Conservation (phyloP, 2,888 invertebrate genomes). For the Sussaba pulchella region DNA sequence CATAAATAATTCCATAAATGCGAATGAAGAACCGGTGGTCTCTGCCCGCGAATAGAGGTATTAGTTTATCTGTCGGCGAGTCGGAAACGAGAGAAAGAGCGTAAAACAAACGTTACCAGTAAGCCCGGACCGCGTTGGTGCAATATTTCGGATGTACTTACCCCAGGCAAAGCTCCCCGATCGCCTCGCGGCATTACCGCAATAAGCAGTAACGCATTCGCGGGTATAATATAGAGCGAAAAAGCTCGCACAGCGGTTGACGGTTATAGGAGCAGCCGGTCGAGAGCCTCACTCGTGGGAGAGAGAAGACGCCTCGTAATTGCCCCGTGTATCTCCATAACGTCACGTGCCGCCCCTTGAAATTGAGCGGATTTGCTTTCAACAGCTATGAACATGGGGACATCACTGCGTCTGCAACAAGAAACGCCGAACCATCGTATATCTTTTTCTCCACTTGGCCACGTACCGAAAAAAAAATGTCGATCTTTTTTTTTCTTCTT, state of each 20-base stretch:
- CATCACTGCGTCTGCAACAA: background rate
- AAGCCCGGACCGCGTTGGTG: conserved; percentile 51
- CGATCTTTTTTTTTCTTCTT: background rate
- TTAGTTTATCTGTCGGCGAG: conserved; percentile 58
- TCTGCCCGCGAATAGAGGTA: conserved; percentile 33
- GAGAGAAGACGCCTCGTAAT: conserved; percentile 32
- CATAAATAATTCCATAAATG: no score
- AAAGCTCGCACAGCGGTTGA: conserved; percentile 4
- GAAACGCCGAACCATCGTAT: background rate
- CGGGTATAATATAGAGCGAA: conserved; percentile 6
- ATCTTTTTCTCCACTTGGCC: background rate
- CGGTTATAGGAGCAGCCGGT: background rate
- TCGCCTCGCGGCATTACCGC: conserved; percentile 2
- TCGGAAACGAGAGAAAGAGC: conserved; percentile 8
- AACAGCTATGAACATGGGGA: conserved; percentile 1
- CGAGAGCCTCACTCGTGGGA: background rate
- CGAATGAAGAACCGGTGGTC: background rate
- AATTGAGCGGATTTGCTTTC: conserved; percentile 47
- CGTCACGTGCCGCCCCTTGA: conserved; percentile 49
- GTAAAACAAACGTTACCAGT: conserved; percentile 56
- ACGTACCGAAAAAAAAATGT: background rate
- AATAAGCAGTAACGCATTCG: conserved; percentile 1
- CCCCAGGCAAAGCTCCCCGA: background rate
- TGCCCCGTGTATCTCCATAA: conserved; percentile 62
- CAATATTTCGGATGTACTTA: conserved; percentile 52